A percentile compares a stretch with the other conserved stretches of the same genome.
These are phyloP conservation scores for Zaprionus tsacasi DNA, from an alignment of 1,140 invertebrate genomes.

Conservation along the genomic window DNA sequence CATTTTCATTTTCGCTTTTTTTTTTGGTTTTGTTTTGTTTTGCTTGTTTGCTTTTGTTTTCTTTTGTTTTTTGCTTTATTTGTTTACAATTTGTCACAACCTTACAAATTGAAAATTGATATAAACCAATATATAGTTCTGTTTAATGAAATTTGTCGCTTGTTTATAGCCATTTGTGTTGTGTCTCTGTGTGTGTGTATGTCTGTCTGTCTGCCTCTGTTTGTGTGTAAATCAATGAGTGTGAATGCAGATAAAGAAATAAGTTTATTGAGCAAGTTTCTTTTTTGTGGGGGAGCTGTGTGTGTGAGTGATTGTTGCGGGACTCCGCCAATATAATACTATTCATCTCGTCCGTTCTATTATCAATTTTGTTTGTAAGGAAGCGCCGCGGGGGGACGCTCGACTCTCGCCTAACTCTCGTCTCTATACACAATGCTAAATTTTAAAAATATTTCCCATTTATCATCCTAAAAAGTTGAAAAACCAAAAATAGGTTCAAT, in stretches of 20 bases:
- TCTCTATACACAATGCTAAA: slow-evolving; percentile 70
- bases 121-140: slow-evolving; percentile 74
- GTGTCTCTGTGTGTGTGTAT: slow-evolving; percentile 31
- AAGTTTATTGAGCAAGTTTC: slow-evolving; percentile 38
- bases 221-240: slow-evolving; percentile 21
- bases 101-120: slow-evolving; percentile 84
- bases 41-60: slow-evolving; percentile 62
- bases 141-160: slow-evolving; percentile 62
- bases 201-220: slow-evolving; percentile 22
- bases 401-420: slow-evolving; percentile 47
- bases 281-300: slow-evolving; percentile 27
- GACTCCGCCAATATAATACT: slow-evolving; percentile 59
- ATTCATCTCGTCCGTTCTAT: slow-evolving; percentile 45
- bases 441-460: slow-evolving; percentile 69
- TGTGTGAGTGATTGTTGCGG: slow-evolving; percentile 52
- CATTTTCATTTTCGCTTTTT: slow-evolving; percentile 40
- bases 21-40: slow-evolving; percentile 44
- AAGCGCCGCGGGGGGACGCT: slow-evolving; percentile 44
- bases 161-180: slow-evolving; percentile 46
- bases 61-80: slow-evolving; percentile 54
- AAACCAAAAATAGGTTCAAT: slow-evolving; percentile 51
- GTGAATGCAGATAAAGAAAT: slow-evolving; percentile 23
- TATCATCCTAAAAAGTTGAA: slow-evolving; percentile 60
- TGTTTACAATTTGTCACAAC: slow-evolving; percentile 84
- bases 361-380: slow-evolving; percentile 74